Evolutionary conservation across 2,113 vertebrate genomes (phyloP).

Genomic region (Lamprologus lemairii): DNA sequence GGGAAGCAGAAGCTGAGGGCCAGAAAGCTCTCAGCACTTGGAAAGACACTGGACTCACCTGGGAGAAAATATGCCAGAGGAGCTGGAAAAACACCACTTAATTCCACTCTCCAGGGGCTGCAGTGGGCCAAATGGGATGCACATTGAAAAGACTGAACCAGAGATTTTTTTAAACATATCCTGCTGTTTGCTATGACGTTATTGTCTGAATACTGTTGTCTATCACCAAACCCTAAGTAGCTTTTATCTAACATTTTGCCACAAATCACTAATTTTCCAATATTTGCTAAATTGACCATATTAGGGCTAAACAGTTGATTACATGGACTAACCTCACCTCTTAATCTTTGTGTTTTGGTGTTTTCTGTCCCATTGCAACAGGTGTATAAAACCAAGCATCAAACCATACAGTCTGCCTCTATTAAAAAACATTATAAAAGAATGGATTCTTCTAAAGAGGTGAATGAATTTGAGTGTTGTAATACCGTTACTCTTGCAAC

Average conservation of each 20-base stretch:
- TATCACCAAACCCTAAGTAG: not conserved
- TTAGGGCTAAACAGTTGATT: not conserved
- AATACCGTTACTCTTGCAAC: not conserved
- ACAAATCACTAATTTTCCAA: not conserved
- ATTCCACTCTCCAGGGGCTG: not conserved
- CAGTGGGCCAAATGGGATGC: constrained; percentile 1
- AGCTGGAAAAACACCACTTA: constrained; percentile 20
- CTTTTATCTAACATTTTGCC: not conserved
- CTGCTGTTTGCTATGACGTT: not conserved
- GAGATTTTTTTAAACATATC: not conserved
- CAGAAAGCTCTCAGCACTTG: constrained; percentile 28
- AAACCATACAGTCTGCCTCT: not conserved
- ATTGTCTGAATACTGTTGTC: not conserved
- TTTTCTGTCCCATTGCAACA: not conserved
- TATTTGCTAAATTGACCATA: not conserved
- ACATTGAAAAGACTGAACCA: not conserved
- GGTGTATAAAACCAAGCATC: not conserved
- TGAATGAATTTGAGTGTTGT: not conserved
- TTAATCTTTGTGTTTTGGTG: not conserved
- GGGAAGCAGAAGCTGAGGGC: not conserved
- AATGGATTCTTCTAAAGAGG: not conserved
- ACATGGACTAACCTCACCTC: not conserved
- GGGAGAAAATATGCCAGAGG: constrained; percentile 4
- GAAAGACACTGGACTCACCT: constrained; percentile 14
- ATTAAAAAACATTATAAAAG: not conserved